Evolutionary conservation across 2,113 vertebrate genomes (phyloP).

Genomic region (Phalacrocorax aristotelis): DNA sequence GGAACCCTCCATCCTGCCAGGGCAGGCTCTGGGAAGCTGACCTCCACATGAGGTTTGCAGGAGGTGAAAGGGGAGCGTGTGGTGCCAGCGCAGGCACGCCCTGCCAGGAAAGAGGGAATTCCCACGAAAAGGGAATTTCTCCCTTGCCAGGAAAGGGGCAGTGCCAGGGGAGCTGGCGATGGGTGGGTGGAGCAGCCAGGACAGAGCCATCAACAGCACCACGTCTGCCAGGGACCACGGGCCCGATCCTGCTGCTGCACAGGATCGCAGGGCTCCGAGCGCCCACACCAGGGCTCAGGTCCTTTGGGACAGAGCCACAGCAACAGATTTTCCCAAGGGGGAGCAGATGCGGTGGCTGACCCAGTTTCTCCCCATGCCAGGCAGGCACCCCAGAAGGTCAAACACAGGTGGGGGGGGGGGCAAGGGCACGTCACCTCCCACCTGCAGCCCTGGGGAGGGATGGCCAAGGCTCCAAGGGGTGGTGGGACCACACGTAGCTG

Average conservation of each 20-base stretch:
- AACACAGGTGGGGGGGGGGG: background rate
- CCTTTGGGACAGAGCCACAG: background rate
- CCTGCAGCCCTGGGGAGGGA: no score
- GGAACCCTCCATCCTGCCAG: background rate
- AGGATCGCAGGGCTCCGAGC: background rate
- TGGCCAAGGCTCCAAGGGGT: rapidly evolving
- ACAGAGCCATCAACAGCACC: background rate
- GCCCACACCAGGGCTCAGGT: rapidly evolving
- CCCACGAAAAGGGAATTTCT: constrained; percentile 13
- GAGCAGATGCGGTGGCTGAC: rapidly evolving
- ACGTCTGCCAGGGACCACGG: rapidly evolving
- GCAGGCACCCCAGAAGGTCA: background rate
- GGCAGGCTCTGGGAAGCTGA: background rate
- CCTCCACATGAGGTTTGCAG: background rate
- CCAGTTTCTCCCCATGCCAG: background rate
- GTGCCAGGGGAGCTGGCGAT: rapidly evolving
- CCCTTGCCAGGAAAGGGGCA: background rate
- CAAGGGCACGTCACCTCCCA: background rate
- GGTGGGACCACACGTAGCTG: background rate
- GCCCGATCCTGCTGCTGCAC: background rate
- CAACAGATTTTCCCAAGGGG: background rate
- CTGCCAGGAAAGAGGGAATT: constrained; percentile 15
- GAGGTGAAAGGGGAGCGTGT: background rate
- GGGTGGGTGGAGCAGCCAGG: background rate
- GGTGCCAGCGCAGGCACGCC: background rate